Percentiles rank a stretch among this genome's conserved stretches.
Conservation (phyloP, 2,888 invertebrate species). For the Colletes collaris region DNA sequence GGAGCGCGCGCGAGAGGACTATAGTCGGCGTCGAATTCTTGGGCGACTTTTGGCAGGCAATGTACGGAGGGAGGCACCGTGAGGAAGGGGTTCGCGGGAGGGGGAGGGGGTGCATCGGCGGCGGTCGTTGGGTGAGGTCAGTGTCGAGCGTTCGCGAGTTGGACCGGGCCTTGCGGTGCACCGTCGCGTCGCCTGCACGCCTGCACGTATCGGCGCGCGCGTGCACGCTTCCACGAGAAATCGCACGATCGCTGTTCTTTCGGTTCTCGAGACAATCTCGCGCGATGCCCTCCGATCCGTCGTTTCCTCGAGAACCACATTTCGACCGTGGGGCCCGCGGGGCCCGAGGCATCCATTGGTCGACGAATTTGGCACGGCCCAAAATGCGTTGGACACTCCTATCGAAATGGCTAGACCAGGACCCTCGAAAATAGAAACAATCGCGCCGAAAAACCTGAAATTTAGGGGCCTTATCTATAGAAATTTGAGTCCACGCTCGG, state of each 20-base stretch:
- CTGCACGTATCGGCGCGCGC: constrained; percentile 25
- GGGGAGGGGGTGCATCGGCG: constrained; percentile 58
- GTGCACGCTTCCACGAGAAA: constrained; percentile 24
- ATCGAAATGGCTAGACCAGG: too few relatives aligned
- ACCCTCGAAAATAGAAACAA: too few relatives aligned
- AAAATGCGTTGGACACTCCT: too few relatives aligned
- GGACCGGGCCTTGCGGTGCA: constrained; percentile 80
- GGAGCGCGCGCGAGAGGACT: constrained; percentile 64
- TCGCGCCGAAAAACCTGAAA: too few relatives aligned
- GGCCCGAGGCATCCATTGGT: too few relatives aligned
- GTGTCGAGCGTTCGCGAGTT: constrained; percentile 81
- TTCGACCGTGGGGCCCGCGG: too few relatives aligned
- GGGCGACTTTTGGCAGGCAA: constrained; percentile 80
- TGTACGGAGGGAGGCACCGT: constrained; percentile 72
- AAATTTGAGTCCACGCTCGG: too few relatives aligned
- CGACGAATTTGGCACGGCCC: too few relatives aligned
- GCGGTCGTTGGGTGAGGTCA: constrained; percentile 82
- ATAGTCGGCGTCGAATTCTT: constrained; percentile 76
- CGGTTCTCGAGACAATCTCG: too few relatives aligned
- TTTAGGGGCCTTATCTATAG: too few relatives aligned
- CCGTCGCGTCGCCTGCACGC: constrained; percentile 58
- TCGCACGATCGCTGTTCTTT: constrained; percentile 9
- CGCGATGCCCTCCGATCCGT: neutral
- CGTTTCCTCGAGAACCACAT: too few relatives aligned
- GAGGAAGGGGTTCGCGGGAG: constrained; percentile 41